Percentiles rank a stretch among this genome's conserved stretches.
Conservation (phyloP, 2,113 vertebrate genomes). For the Amblyopsis rosae region DNA sequence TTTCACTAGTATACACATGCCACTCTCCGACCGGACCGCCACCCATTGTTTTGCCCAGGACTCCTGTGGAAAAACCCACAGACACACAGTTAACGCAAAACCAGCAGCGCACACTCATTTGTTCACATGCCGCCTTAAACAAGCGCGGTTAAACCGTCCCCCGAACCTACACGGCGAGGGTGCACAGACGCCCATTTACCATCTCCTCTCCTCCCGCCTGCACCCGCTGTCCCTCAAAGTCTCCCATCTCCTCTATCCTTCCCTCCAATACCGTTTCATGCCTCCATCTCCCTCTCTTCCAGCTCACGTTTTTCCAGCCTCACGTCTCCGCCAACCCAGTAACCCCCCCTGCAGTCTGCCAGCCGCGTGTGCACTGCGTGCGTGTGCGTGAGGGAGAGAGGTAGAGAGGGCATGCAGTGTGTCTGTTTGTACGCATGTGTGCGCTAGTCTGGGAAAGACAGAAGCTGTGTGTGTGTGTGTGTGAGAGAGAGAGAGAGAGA, state of each 20-base stretch:
- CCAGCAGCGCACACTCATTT: too few species aligned
- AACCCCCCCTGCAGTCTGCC: slow-evolving; percentile 57
- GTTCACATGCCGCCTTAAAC: slow-evolving; percentile 30
- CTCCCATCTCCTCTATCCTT: slow-evolving; percentile 12
- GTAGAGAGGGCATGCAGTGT: slow-evolving; percentile 59
- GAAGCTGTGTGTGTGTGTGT: slow-evolving; percentile 30
- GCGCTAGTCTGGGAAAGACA: slow-evolving; percentile 28
- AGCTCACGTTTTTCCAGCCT: slow-evolving; percentile 66
- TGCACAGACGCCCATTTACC: slow-evolving; percentile 15
- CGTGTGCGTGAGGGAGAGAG: slow-evolving; percentile 47
- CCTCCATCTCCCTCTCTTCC: slow-evolving; percentile 55
- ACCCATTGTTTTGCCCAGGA: slow-evolving; percentile 57
- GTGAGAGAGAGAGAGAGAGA: neutral
- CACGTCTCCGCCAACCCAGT: slow-evolving; percentile 60
- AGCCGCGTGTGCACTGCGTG: slow-evolving; percentile 36
- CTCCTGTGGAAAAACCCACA: slow-evolving; percentile 34
- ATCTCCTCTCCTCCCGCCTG: slow-evolving; percentile 33
- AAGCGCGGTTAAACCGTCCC: slow-evolving; percentile 18
- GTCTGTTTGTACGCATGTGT: neutral
- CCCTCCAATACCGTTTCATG: neutral
- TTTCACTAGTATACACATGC: slow-evolving; percentile 64
- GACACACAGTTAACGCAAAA: slow-evolving; percentile 42
- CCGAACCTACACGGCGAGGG: slow-evolving; percentile 9
- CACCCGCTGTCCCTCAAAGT: slow-evolving; percentile 39
- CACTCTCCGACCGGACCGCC: slow-evolving; percentile 58